Base-by-base conservation (phyloP, 2,888 invertebrate genomes). In the Watsonalla cultraria region DNA sequence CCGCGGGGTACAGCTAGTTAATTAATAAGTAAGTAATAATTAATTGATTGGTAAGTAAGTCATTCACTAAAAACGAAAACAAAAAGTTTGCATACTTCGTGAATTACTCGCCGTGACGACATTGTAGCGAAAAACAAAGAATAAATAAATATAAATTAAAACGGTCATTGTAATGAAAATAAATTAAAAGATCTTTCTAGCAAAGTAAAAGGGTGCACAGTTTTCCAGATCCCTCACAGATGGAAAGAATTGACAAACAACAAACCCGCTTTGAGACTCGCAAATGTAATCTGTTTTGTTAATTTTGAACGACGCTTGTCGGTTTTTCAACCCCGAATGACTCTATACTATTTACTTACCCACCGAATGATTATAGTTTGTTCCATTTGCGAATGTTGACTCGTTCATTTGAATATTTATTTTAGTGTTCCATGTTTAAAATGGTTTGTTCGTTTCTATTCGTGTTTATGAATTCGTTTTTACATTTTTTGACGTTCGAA, bases 231-330 rank as follows among this genome's bases (percentile, higher is more conserved):
- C 62, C 67, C 63, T 69, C 70, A 75, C 74, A 86, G 83, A 82
- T 78, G 80, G 76, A 82, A 85, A 88, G 84, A 86, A 87, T 86
- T 67, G 74, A 71, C 78, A 84, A 84, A 86, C 84, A 85, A 82
- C 76, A 70, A 68, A 58, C 72, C 74, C 72, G 74, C 85, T 84
- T 86, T 86, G 82, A 81, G 65, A 78, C 68, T 72, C 70, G 72
- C 78, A 73, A 83, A 81, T 79, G 84, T 88, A 88, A 89, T 89
- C 86, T 85, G 85, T 88, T 89, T 89, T 88, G 88, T 89, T 89
- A 89, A 88, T 88, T 88, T 81, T 70, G 74, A 79, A 72, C 75
- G 72, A 72, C 77, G 80, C 81, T 77, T 78, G 79, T 70, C 78
- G 75, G 72, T 84, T 82, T 84, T 82, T 76, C 80, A 74, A 62